Evolutionary conservation across 2,797 vertebrate genomes (phyloP).

Genomic region (Lutjanus argentimaculatus): DNA sequence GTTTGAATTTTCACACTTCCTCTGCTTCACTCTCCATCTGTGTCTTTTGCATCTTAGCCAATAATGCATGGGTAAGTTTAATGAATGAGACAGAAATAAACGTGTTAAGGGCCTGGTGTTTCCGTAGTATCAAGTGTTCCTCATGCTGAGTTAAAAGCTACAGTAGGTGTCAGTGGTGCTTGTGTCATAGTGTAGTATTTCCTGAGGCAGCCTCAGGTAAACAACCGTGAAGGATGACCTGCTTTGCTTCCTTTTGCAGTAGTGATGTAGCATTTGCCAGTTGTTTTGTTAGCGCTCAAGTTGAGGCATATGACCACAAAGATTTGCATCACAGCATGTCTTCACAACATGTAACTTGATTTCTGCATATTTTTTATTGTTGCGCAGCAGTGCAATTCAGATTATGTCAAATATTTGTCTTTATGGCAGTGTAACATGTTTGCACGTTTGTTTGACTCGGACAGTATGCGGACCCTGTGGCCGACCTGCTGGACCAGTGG

Average conservation of each 20-base stretch:
- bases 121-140: slow-evolving; percentile 76
- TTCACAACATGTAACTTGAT: not conserved
- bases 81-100: slow-evolving; percentile 78
- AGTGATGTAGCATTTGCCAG: slow-evolving; percentile 13
- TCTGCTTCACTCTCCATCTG: slow-evolving; percentile 81
- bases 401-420: slow-evolving; percentile 46
- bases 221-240: slow-evolving; percentile 10
- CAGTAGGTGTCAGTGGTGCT: slow-evolving; percentile 31
- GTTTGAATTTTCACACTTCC: slow-evolving; percentile 66
- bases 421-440: not conserved
- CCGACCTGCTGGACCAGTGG: slow-evolving; percentile 97
- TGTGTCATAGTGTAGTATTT: slow-evolving; percentile 53
- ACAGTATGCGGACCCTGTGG: slow-evolving; percentile 97
- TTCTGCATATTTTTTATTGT: not conserved
- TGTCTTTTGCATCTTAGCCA: slow-evolving; percentile 83
- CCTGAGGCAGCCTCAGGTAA: slow-evolving; percentile 27
- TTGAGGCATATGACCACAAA: not conserved
- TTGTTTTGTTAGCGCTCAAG: slow-evolving; percentile 17
- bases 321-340: not conserved
- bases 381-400: slow-evolving; percentile 28
- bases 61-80: slow-evolving; percentile 88
- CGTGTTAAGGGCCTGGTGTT: slow-evolving; percentile 73
- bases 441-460: slow-evolving; percentile 13
- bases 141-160: slow-evolving; percentile 26
- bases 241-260: slow-evolving; percentile 38